phyloP scores from a whole-genome alignment of 1,140 invertebrate species.

The Cotesia typhae region DNA sequence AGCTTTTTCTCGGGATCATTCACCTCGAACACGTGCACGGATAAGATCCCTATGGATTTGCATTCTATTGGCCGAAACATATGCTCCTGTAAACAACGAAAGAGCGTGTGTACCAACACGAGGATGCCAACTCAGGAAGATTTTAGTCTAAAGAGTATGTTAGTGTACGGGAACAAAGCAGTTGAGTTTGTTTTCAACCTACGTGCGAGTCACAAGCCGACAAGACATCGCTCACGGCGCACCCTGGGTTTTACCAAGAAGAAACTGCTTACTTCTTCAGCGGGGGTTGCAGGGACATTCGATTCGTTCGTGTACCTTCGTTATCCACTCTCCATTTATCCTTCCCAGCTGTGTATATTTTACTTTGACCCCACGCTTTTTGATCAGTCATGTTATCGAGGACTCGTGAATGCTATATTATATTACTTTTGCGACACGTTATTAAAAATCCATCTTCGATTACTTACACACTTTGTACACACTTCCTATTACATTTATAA shows the following conservation, averaged over 20 bases:
- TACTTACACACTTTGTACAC: too few relatives aligned
- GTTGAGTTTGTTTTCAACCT: slow-evolving; percentile 34
- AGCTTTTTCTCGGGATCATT: slow-evolving; percentile 45
- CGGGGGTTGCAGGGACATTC: slow-evolving; percentile 50
- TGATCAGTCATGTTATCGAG: slow-evolving; percentile 46
- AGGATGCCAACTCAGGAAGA: neutral
- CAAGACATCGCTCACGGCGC: slow-evolving; percentile 59
- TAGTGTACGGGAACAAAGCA: slow-evolving; percentile 1
- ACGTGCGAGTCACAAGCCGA: slow-evolving; percentile 42
- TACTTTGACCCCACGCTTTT: slow-evolving; percentile 36
- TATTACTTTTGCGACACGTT: slow-evolving; percentile 43
- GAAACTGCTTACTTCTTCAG: slow-evolving; percentile 10
- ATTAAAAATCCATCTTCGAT: neutral
- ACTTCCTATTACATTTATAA: too few relatives aligned
- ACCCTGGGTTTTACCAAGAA: slow-evolving; percentile 45
- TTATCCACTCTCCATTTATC: slow-evolving; percentile 60
- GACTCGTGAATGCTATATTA: slow-evolving; percentile 49
- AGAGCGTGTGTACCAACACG: neutral
- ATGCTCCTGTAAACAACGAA: slow-evolving; percentile 43
- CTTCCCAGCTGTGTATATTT: slow-evolving; percentile 45
- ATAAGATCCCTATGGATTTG: slow-evolving; percentile 55
- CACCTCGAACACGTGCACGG: slow-evolving; percentile 52
- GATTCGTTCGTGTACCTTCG: slow-evolving; percentile 59
- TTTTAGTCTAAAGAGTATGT: neutral
- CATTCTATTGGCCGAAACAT: slow-evolving; percentile 45